Base-by-base conservation (phyloP, 2,888 invertebrate genomes). In the Thymelicus lineola region DNA sequence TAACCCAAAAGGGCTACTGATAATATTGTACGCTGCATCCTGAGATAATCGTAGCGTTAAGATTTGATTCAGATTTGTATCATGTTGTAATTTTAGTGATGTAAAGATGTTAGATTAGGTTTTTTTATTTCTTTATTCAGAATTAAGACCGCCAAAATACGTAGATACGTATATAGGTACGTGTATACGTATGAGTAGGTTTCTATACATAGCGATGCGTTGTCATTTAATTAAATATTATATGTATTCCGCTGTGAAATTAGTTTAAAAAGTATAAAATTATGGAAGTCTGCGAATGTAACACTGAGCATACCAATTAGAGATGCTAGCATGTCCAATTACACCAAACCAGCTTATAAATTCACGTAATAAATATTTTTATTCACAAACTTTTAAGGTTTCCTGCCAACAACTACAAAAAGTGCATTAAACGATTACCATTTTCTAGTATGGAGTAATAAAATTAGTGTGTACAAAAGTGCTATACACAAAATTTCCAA, bases 21-120 rank as follows among this genome's bases (percentile, higher is more conserved):
- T 50, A 59, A 66, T 59, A 66, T 66, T 66, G 59, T 36, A 65
- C 7, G n/a, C 28, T 45, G 46, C 15, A 38, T 55, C 45, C 65
- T 65, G 35, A 65, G 17, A 57, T 46, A 65, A 65, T 65, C 46
- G 14, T 28, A 28, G 14, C 20, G 15, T 14, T 9, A 38, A 38
- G 46, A 46, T 45, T 59, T 38, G 38, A 42, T 59, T 15, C 17
- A 59, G 12, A 5, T 59, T 59, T 15, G 38, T 17, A 4, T 42
- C 9, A 42, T 42, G 10, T 9, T 9, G 7, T 38, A 7, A 38
- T 42, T 12, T 10, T 42, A 10, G 42, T 9, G 4, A 42, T 42
- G 42, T 9, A 42, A 42, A 10, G 12, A 4, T 4, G 12, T 28
- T 28, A 20, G 3, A 20, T 2, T 20, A 20, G 3, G 28, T 28